phyloP scores from a whole-genome alignment of 2,888 invertebrate genomes.

The Hylaea fasciaria region DNA sequence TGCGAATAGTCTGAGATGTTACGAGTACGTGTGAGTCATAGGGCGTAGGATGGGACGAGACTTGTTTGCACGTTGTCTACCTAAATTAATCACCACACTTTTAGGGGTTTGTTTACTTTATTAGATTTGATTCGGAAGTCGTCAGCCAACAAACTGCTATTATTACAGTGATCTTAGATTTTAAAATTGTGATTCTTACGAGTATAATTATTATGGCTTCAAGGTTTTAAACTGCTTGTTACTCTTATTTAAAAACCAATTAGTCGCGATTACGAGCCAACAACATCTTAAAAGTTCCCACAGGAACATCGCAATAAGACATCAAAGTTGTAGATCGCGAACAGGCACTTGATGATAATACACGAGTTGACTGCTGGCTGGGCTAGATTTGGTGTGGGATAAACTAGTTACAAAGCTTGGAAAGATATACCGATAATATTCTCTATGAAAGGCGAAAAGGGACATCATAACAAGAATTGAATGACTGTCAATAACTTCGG shows the following conservation, averaged over 20 bases:
- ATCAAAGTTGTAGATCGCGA: not conserved
- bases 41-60: slow-evolving; percentile 62
- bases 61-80: slow-evolving; percentile 38
- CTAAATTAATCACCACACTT: slow-evolving; percentile 29
- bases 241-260: no score
- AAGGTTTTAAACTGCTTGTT: no score
- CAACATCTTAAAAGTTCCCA: not conserved
- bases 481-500: slow-evolving; percentile 40
- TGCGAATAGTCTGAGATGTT: slow-evolving; percentile 63
- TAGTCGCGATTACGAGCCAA: not conserved
- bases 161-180: no score
- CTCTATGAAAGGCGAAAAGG: slow-evolving; percentile 26
- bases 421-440: slow-evolving; percentile 26
- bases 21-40: slow-evolving; percentile 61
- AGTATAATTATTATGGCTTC: no score
- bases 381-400: slow-evolving; percentile 1
- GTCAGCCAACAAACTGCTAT: not conserved
- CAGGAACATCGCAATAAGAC: not conserved
- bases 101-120: slow-evolving; percentile 12
- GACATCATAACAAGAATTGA: slow-evolving; percentile 39
- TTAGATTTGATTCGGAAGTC: slow-evolving; percentile 3
- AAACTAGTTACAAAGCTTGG: slow-evolving; percentile 16
- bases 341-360: slow-evolving; percentile 2
- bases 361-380: slow-evolving; percentile 4
- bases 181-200: no score